phyloP scores from a whole-genome alignment of 2,888 invertebrate species.

The Melitaea athalia region DNA sequence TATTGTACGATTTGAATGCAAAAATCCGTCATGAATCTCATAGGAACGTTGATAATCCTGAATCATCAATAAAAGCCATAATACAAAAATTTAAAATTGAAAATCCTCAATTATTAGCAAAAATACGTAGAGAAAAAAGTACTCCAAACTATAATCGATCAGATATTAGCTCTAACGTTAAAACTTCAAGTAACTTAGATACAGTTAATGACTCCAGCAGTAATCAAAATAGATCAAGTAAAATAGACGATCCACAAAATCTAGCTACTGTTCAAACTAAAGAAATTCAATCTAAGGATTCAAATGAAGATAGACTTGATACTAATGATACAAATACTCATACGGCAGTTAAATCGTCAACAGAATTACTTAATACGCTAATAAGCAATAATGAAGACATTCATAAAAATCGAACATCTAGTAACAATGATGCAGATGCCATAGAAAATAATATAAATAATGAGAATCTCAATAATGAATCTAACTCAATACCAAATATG shows the following conservation, averaged over 20 bases:
- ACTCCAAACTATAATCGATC: slow-evolving; percentile 36
- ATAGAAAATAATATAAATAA: background rate
- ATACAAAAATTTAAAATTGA: slow-evolving; percentile 60
- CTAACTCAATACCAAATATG: background rate
- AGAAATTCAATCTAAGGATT: slow-evolving; percentile 12
- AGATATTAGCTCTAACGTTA: slow-evolving; percentile 9
- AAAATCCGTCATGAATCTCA: slow-evolving; percentile 58
- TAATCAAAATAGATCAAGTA: slow-evolving; percentile 3
- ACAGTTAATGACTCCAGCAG: background rate
- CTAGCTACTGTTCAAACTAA: slow-evolving; percentile 19
- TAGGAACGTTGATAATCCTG: slow-evolving; percentile 46
- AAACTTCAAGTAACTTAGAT: slow-evolving; percentile 3
- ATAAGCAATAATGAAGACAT: slow-evolving; percentile 4
- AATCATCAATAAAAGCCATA: slow-evolving; percentile 47
- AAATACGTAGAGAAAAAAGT: slow-evolving; percentile 47
- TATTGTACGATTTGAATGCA: slow-evolving; percentile 65
- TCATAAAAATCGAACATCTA: background rate
- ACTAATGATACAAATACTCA: slow-evolving; percentile 9
- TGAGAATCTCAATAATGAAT: no score
- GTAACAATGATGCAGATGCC: background rate
- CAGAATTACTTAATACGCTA: slow-evolving; percentile 40
- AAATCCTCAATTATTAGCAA: slow-evolving; percentile 55
- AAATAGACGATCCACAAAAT: background rate
- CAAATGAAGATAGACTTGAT: background rate
- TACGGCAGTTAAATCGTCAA: slow-evolving; percentile 40